Conservation (phyloP, 2,888 invertebrate species). For the Pyralis farinalis region DNA sequence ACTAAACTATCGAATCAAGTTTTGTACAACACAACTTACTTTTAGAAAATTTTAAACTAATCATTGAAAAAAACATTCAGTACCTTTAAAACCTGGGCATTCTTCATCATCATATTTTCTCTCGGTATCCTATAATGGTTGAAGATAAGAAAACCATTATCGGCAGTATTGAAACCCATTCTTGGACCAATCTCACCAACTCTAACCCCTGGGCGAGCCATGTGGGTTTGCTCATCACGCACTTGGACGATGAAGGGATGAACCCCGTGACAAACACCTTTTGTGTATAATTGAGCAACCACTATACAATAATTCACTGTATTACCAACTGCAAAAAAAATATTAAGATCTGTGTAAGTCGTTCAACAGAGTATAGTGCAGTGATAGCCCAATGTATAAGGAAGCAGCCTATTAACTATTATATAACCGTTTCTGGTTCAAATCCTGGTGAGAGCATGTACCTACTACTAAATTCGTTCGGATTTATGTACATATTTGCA, state of each 20-base stretch:
- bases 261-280: slow-evolving; percentile 90
- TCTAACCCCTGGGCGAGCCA: slow-evolving; percentile 90
- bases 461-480: too few species aligned
- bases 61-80: too few species aligned
- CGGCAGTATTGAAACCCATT: slow-evolving; percentile 92
- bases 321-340: slow-evolving; percentile 86
- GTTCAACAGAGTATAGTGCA: too few species aligned
- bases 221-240: slow-evolving; percentile 91
- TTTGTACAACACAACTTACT: too few species aligned
- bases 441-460: too few species aligned
- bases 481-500: too few species aligned
- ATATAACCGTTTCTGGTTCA: too few species aligned
- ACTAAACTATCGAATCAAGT: too few species aligned
- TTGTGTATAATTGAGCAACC: slow-evolving; percentile 91
- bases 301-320: slow-evolving; percentile 95
- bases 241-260: slow-evolving; percentile 96
- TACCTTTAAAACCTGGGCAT: slow-evolving; percentile 86
- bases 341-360: too few species aligned
- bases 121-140: slow-evolving; percentile 92
- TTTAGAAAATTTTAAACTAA: too few species aligned
- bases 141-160: slow-evolving; percentile 95
- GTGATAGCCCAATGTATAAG: too few species aligned
- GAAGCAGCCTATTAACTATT: too few species aligned
- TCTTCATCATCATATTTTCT: slow-evolving; percentile 94
- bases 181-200: slow-evolving; percentile 97